A percentile compares a stretch with the other conserved stretches of the same genome.
These are phyloP conservation scores for Periophthalmus magnuspinnatus DNA, from an alignment of 2,797 vertebrate species.

Conservation along the genomic window DNA sequence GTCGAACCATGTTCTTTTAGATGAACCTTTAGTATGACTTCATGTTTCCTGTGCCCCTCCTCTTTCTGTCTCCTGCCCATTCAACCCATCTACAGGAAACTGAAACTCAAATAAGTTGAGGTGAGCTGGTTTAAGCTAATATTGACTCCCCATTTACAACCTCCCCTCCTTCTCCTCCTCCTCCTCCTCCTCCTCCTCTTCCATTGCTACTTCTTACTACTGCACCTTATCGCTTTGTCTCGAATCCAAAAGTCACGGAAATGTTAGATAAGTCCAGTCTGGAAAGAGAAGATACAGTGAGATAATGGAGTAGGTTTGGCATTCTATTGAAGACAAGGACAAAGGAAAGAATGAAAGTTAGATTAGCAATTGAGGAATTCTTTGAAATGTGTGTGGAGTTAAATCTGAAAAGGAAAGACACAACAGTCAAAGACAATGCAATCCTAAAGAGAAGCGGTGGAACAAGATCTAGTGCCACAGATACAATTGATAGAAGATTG, in stretches of 20 bases:
- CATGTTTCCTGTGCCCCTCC: slow-evolving; percentile 17
- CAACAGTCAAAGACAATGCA: background rate
- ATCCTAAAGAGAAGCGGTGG: background rate
- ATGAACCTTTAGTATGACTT: background rate
- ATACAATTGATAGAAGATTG: too few relatives aligned
- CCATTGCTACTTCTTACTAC: background rate
- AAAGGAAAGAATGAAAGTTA: background rate
- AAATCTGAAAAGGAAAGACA: background rate
- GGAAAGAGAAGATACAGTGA: background rate
- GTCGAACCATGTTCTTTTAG: background rate
- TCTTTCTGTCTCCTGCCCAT: slow-evolving; percentile 8
- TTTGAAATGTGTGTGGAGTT: background rate
- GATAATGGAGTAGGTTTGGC: background rate
- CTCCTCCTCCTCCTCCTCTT: background rate
- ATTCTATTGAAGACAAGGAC: too few relatives aligned
- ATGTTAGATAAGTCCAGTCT: slow-evolving; percentile 25
- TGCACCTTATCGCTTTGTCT: slow-evolving; percentile 1
- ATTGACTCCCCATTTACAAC: slow-evolving; percentile 71
- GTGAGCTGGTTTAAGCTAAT: slow-evolving; percentile 64
- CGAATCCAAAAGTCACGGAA: slow-evolving; percentile 5
- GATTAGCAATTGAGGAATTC: background rate
- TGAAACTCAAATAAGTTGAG: slow-evolving; percentile 68
- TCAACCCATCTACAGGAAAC: slow-evolving; percentile 33
- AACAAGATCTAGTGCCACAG: too few relatives aligned
- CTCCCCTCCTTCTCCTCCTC: background rate